Base-by-base conservation (phyloP, 2,113 vertebrate genomes). In the Trogon surrucura region DNA sequence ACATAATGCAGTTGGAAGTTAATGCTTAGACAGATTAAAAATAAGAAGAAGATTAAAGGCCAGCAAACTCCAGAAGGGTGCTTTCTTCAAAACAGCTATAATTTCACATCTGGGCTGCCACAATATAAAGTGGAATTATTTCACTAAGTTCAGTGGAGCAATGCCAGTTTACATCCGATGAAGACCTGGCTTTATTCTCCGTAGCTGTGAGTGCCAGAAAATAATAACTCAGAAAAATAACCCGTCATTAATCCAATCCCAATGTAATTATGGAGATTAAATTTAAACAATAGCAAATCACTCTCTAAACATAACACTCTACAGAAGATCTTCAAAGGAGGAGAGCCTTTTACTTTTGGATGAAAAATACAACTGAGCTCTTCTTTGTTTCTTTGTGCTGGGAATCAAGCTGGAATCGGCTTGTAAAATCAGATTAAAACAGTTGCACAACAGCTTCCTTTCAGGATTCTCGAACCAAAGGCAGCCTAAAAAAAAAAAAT, bases 391-490 rank as follows among this genome's bases (percentile, higher is more conserved):
- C 90, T 92, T 72, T 92, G 41, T 89, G 62, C 93, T 94, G 83
- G 91, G 86, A 96, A 94, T 81, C 83, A 85, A 91, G 69, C 65
- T 93, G 75, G 80, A 96, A 94, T 88, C 2, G 0, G 83, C 88
- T 95, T 77, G 80, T 80, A 94, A 93, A 96, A 97, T 91, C 88
- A 91, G 95, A 96, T 95, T 97, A 85, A 73, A 83, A 85, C 77
- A 92, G 61, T 94, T 94, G 65, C 88, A 95, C 91, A 96, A 93
- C 93, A 91, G 80, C 77, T 96, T 95, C 86, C 86, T 94, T 96
- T 94, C 93, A 94, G 89, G 77, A 95, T 92, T 96, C 73, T 67
- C 89, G 73, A 96, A 93, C 61, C 80, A 81, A 80, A 87, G 61
- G 54, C 83, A 92, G 70, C 22, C 58, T 74, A 53, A 89, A 96